Percentiles rank a stretch among this genome's conserved stretches.
phyloP scores from a whole-genome alignment of 30 jellyfish, hydroid and myxozoan species.

The Chironex yamaguchii region DNA sequence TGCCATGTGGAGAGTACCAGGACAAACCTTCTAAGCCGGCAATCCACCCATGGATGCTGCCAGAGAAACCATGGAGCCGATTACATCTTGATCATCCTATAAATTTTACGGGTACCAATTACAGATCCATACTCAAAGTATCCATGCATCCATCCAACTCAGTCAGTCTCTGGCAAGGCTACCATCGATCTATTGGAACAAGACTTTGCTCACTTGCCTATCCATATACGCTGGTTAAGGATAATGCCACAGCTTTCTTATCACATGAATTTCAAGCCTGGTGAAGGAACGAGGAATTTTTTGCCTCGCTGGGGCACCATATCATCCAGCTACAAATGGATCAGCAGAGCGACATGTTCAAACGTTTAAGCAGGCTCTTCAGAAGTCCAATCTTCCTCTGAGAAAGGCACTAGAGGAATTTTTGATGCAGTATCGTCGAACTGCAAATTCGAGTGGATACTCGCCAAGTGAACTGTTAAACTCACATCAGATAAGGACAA shows the following conservation, averaged over 20 bases:
- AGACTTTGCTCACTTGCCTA: constrained; percentile 27
- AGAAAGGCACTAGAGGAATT: constrained; percentile 5
- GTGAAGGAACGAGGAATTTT: constrained; percentile 9
- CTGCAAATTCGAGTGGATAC: constrained; percentile 9
- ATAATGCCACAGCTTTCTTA: constrained; percentile 23
- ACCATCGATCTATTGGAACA: constrained; percentile 33
- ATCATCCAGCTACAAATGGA: too few species aligned
- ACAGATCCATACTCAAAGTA: constrained; percentile 58
- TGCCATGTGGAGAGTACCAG: constrained; percentile 49
- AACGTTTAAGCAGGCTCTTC: not conserved
- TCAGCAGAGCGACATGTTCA: too few species aligned
- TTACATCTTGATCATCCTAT: constrained; percentile 50
- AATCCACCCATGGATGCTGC: constrained; percentile 30
- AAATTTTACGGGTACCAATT: constrained; percentile 9
- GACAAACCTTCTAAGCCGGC: constrained; percentile 22
- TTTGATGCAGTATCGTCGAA: constrained; percentile 39
- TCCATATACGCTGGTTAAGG: constrained; percentile 40
- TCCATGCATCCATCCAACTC: constrained; percentile 32
- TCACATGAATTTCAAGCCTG: constrained; percentile 27
- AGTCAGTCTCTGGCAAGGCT: not conserved
- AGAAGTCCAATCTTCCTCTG: constrained; percentile 9
- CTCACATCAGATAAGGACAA: constrained; percentile 8
- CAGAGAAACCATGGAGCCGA: constrained; percentile 53
- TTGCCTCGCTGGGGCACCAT: constrained; percentile 43
- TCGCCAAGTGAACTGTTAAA: constrained; percentile 41